Percentiles rank a stretch among this genome's conserved stretches.
Conservation (phyloP, 1,140 invertebrate species). For the Andrena cerasifolii region DNA sequence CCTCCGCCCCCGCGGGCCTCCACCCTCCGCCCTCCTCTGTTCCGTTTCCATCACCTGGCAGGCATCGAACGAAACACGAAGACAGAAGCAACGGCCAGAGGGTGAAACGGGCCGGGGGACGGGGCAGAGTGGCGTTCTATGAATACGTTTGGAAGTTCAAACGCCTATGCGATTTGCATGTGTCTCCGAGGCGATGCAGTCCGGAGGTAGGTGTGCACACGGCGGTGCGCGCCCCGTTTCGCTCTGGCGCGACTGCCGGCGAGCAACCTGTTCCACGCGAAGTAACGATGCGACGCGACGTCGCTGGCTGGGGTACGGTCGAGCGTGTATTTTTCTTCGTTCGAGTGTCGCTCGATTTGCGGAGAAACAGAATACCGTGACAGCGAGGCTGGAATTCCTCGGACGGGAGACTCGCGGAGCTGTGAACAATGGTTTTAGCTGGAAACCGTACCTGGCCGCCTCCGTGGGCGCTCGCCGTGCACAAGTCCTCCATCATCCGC, state of each 20-base stretch:
- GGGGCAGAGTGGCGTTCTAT: constrained; percentile 64
- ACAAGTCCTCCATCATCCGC: too few relatives aligned
- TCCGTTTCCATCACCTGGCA: constrained; percentile 28
- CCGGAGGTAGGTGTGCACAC: constrained; percentile 1
- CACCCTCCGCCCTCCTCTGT: constrained; percentile 17
- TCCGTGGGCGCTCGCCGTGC: too few relatives aligned
- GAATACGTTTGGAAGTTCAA: constrained; percentile 75
- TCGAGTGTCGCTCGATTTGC: too few relatives aligned
- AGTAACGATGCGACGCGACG: constrained; percentile 12
- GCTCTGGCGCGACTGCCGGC: not conserved
- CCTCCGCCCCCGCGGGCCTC: constrained; percentile 3
- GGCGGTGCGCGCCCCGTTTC: not conserved
- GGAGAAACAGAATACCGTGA: too few relatives aligned
- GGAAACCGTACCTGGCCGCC: too few relatives aligned
- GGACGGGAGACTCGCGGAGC: too few relatives aligned
- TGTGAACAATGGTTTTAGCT: too few relatives aligned
- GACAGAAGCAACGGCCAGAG: constrained; percentile 46
- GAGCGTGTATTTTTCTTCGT: constrained; percentile 1
- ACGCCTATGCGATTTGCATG: constrained; percentile 71
- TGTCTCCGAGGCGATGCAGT: constrained; percentile 42
- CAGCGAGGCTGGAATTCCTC: too few relatives aligned
- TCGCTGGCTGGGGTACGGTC: not conserved
- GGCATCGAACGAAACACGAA: constrained; percentile 52
- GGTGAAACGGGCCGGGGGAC: constrained; percentile 34
- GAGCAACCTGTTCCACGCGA: constrained; percentile 15